Conservation (phyloP, 2,797 vertebrate species). For the Hemibagrus guttatus region DNA sequence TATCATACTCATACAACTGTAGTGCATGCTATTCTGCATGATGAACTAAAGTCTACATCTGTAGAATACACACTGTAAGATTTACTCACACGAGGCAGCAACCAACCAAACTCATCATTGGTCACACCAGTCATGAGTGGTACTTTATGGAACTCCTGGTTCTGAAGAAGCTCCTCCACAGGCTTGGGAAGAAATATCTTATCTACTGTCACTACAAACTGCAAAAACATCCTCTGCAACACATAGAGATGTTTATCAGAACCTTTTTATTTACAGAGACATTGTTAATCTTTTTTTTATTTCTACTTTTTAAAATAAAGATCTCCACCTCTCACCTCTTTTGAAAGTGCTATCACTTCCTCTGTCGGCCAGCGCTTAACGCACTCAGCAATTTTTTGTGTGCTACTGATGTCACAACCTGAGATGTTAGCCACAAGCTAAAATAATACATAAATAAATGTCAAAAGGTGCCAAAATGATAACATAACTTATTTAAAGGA, state of each 20-base stretch:
- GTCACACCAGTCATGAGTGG: conserved; percentile 75
- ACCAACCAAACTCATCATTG: conserved; percentile 71
- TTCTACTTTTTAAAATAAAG: background rate
- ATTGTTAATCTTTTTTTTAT: background rate
- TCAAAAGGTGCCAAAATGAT: background rate
- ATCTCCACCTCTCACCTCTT: conserved; percentile 53
- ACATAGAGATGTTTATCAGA: background rate
- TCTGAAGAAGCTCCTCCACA: conserved; percentile 58
- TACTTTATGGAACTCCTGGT: conserved; percentile 65
- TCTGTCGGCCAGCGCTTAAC: conserved; percentile 63
- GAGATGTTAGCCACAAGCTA: conserved; percentile 67
- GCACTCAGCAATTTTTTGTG: conserved; percentile 67
- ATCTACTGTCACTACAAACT: conserved; percentile 52
- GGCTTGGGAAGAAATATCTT: conserved; percentile 68
- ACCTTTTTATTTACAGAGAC: background rate
- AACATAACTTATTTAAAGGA: background rate
- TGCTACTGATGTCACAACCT: conserved; percentile 69
- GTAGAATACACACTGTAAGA: background rate
- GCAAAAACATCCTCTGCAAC: conserved; percentile 51
- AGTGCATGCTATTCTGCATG: background rate
- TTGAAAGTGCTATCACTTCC: conserved; percentile 35
- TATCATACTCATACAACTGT: background rate
- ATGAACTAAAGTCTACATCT: background rate
- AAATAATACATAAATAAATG: conserved; percentile 23
- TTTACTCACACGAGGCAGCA: conserved; percentile 64